Percentiles rank a stretch among this genome's conserved stretches.
Conservation (phyloP, 2,113 vertebrate species). For the Leiothrix lutea region DNA sequence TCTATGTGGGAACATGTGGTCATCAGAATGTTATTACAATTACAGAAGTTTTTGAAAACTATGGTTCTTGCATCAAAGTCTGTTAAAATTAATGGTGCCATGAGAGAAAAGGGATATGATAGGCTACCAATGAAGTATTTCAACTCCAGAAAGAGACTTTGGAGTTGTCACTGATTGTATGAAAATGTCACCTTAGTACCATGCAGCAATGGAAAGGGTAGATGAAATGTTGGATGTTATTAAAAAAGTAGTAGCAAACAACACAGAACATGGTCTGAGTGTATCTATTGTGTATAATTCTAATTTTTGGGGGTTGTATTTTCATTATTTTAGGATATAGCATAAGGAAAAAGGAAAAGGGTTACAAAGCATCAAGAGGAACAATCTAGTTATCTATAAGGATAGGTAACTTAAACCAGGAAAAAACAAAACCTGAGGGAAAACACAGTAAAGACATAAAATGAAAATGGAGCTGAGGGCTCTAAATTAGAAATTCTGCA, state of each 20-base stretch:
- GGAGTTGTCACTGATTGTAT: neutral
- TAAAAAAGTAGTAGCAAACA: neutral
- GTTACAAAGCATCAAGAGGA: neutral
- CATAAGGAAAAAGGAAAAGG: neutral
- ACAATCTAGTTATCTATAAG: neutral
- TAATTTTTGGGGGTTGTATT: neutral
- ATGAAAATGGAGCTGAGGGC: neutral
- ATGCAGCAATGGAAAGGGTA: neutral
- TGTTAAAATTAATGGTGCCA: neutral
- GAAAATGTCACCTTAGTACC: neutral
- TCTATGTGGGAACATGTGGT: neutral
- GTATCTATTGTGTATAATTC: neutral
- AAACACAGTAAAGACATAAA: neutral
- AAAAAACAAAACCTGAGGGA: accelerated
- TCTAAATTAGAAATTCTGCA: neutral
- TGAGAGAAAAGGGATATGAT: neutral
- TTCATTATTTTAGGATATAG: neutral
- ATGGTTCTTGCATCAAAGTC: neutral
- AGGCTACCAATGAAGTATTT: neutral
- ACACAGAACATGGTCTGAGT: neutral
- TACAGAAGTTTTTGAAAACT: neutral
- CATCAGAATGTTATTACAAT: neutral
- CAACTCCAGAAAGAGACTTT: neutral
- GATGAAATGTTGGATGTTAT: neutral
- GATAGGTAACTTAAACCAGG: neutral